These are phyloP conservation scores for Oxytorus armatus DNA, from an alignment of 2,888 invertebrate species.

Conservation along the genomic window DNA sequence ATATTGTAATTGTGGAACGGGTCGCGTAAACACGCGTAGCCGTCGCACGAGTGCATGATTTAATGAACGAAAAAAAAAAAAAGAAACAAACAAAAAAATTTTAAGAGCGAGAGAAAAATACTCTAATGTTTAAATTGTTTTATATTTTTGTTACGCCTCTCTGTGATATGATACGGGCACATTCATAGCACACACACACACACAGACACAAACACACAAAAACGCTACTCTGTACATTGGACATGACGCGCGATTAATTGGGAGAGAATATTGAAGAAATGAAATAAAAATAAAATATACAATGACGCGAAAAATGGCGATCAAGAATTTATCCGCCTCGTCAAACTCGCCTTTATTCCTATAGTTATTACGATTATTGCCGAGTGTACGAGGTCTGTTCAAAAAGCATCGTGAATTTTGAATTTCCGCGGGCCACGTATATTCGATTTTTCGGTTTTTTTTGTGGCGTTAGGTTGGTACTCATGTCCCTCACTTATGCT, in stretches of 20 bases:
- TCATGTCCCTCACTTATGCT: too few relatives aligned
- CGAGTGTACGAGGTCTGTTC: too few relatives aligned
- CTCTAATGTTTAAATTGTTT: conserved; percentile 79
- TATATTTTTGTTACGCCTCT: conserved; percentile 83
- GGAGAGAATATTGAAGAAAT: conserved; percentile 30
- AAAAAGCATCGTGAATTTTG: too few relatives aligned
- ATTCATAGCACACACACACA: conserved; percentile 70
- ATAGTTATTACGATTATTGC: too few relatives aligned
- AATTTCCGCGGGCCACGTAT: too few relatives aligned
- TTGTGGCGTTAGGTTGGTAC: too few relatives aligned
- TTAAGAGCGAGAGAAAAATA: conserved; percentile 55
- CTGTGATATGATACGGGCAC: conserved; percentile 84
- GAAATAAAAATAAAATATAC: conserved; percentile 12
- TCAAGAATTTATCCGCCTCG: conserved; percentile 39
- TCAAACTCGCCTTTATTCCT: conserved; percentile 57
- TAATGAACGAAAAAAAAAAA: conserved; percentile 68
- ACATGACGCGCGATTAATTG: conserved; percentile 62
- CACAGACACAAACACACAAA: conserved; percentile 9
- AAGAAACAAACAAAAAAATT: conserved; percentile 47
- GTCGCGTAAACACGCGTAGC: conserved; percentile 71
- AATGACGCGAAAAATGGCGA: conserved; percentile 15
- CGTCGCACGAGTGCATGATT: conserved; percentile 76
- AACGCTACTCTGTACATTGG: conserved; percentile 79
- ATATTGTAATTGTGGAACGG: conserved; percentile 71
- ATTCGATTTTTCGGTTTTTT: too few relatives aligned